These are phyloP conservation scores for Jordanella pulchra DNA, from an alignment of 2,797 vertebrate genomes.

Conservation along the genomic window DNA sequence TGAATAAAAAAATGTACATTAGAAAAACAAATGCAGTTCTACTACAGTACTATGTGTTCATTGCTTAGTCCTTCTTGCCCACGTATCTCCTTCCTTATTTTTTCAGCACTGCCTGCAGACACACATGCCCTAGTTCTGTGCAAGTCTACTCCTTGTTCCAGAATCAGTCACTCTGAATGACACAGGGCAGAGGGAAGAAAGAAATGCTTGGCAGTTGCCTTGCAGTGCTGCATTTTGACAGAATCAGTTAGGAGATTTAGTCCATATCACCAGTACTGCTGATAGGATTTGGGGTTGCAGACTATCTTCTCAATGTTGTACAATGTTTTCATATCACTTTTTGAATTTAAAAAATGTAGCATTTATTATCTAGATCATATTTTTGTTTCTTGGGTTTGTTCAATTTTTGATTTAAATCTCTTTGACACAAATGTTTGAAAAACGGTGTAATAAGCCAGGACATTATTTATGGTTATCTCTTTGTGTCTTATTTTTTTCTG, in stretches of 20 bases:
- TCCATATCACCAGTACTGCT: conserved; percentile 30
- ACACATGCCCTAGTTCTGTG: conserved; percentile 41
- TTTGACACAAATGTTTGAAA: not conserved
- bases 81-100: not conserved
- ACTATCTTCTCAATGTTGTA: conserved; percentile 27
- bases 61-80: not conserved
- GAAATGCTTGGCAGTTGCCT: conserved; percentile 12
- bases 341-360: not conserved
- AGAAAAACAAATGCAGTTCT: not conserved
- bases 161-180: conserved; percentile 17
- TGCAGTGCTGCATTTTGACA: conserved; percentile 28
- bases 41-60: not conserved
- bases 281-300: conserved; percentile 23
- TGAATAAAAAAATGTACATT: not conserved
- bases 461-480: not conserved
- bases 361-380: not conserved
- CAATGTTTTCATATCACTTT: not conserved
- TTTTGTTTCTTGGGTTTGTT: not conserved
- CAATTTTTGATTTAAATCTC: not conserved
- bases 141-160: conserved; percentile 17
- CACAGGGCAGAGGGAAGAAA: conserved; percentile 7
- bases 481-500: not conserved
- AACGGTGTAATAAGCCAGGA: not conserved
- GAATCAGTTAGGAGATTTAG: conserved; percentile 26
- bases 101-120: conserved; percentile 33